Conservation (phyloP, 2,113 vertebrate species). For the Bombycilla garrulus region DNA sequence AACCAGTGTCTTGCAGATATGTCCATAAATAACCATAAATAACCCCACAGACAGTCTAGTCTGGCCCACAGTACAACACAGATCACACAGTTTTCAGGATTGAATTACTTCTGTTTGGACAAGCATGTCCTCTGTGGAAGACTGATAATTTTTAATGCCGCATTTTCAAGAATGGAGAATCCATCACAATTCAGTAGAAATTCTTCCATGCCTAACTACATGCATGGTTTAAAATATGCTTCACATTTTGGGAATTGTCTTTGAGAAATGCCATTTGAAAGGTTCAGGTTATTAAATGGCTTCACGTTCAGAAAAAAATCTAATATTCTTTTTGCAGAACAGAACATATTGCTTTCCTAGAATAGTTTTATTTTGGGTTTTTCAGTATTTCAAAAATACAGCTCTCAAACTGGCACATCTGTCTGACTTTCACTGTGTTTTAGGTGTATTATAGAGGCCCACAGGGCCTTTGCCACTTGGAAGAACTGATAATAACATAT, state of each 20-base stretch:
- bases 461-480: neutral
- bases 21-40: neutral
- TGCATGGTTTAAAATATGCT: neutral
- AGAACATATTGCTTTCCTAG: neutral
- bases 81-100: rapidly evolving
- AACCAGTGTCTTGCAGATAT: neutral
- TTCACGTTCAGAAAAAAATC: neutral
- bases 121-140: neutral
- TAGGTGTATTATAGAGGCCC: neutral
- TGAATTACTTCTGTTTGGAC: neutral
- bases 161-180: neutral
- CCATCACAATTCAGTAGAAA: neutral
- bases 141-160: neutral
- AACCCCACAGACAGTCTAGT: neutral
- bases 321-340: neutral
- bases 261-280: neutral
- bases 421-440: neutral
- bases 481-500: neutral
- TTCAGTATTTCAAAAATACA: neutral
- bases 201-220: neutral
- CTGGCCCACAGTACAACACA: neutral
- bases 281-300: neutral
- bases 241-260: neutral
- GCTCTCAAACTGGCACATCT: neutral
- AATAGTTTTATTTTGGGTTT: neutral